Evolutionary conservation across 2,797 vertebrate genomes (phyloP).

Genomic region (Trachops cirrhosus): DNA sequence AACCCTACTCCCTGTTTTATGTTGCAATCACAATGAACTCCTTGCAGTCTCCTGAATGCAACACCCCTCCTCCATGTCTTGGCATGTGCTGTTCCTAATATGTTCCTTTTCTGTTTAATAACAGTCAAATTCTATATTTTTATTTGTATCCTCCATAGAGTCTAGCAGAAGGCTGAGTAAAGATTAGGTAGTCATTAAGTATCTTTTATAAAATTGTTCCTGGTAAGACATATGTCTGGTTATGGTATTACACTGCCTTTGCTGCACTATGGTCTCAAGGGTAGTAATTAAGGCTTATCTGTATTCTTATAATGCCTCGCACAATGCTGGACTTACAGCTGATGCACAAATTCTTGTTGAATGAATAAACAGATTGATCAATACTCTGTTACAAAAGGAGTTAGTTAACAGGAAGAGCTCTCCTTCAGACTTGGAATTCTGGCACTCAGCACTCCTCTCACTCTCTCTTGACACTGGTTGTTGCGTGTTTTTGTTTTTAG

Average conservation of each 20-base stretch:
- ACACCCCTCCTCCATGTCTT: not conserved
- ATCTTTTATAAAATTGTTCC: not conserved
- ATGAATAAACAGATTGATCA: not conserved
- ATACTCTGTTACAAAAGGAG: conserved; percentile 13
- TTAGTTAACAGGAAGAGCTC: not conserved
- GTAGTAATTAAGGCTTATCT: not conserved
- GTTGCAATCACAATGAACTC: not conserved
- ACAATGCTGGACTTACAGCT: not conserved
- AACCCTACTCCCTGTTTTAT: not conserved
- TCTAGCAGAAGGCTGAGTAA: not conserved
- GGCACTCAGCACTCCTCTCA: not conserved
- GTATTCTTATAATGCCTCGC: not conserved
- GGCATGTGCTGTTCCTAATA: not conserved
- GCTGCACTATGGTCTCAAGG: not conserved
- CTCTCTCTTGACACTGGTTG: not conserved
- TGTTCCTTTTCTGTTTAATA: conserved; percentile 26
- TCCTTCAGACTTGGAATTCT: not conserved
- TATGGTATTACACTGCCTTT: not conserved
- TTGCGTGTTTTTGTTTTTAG: not conserved
- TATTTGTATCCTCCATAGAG: conserved; percentile 1
- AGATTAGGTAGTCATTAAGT: conserved; percentile 12
- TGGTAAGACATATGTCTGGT: not conserved
- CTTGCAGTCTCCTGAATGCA: not conserved
- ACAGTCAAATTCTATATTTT: conserved; percentile 7
- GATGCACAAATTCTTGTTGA: not conserved